Base-by-base conservation (phyloP, 2,888 invertebrate species). In the Apotomis turbidana region DNA sequence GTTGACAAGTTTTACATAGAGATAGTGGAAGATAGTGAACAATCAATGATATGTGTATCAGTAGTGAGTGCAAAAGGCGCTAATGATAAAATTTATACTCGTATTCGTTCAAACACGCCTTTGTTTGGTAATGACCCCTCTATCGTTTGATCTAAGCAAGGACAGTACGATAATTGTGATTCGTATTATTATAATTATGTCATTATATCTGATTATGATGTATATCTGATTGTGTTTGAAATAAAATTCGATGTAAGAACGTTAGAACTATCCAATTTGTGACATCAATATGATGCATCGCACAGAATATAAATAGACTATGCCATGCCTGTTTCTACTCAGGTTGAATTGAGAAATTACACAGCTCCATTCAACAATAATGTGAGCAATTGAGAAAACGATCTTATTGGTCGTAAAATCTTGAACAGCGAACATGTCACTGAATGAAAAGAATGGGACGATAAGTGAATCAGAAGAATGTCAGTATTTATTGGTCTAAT, bases 1-100 rank as follows among this genome's bases (percentile, higher is more conserved):
- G 85, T 87, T 87, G 87, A 89, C 89, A 90, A 85, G 81, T 85
- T 78, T 77, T 81, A 79, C 83, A 87, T 85, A 83, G 62, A 81
- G 74, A 77, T 77, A 75, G 62, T 51, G 49, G 59, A 57, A 74
- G 85, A 86, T 87, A 87, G 70, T 73, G 76, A 66, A 59, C 80
- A 80, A 84, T 82, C 78, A 75, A 74, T 72, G 76, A 76, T 77
- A 73, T 79, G 62, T 66, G 38, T 55, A 71, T 68, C 57, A 62
- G 61, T 49, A 13, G 44, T 13, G 27, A 64, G 64, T 38, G 55
- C 12, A 15, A 27, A 60, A 71, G 27, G 57, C 41, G 5, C 36
- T 58, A 38, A 36, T 51, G 51, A 67, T 51, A 54, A 46, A 55
- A 57, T 54, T 51, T 70, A 36, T 54, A 70, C 41, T 15, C n/a